Conservation (phyloP, 1,140 invertebrate species). For the Pogonognathellus flavescens region DNA sequence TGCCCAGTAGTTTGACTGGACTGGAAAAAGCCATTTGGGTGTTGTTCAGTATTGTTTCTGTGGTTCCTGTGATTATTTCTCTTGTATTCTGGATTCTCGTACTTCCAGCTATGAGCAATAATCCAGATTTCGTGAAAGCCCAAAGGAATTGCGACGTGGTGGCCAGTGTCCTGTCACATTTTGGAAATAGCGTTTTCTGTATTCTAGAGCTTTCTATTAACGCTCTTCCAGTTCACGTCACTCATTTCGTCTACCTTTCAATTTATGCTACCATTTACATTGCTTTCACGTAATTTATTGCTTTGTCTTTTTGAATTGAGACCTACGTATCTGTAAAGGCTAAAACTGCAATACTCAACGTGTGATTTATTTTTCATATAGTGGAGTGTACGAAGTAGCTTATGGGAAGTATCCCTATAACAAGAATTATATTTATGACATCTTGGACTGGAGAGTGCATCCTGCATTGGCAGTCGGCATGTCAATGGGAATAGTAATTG, state of each 20-base stretch:
- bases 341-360: too few relatives aligned
- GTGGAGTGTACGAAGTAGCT: not conserved
- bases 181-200: not conserved
- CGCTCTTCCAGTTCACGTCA: conserved; percentile 6
- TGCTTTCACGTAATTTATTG: too few relatives aligned
- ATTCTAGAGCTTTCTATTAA: not conserved
- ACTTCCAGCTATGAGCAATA: not conserved
- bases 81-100: not conserved
- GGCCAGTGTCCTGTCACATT: not conserved
- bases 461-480: not conserved
- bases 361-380: too few relatives aligned
- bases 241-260: not conserved
- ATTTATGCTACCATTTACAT: not conserved
- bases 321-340: too few relatives aligned
- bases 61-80: not conserved
- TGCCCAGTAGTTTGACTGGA: not conserved
- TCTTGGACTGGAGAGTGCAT: not conserved
- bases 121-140: not conserved
- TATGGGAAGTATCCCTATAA: not conserved
- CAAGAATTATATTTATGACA: not conserved
- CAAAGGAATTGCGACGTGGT: not conserved
- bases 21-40: not conserved
- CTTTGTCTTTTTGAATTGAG: too few relatives aligned
- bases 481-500: not conserved
- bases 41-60: not conserved